Conservation (phyloP, 2,888 invertebrate species). For the Drosophila phalerata region DNA sequence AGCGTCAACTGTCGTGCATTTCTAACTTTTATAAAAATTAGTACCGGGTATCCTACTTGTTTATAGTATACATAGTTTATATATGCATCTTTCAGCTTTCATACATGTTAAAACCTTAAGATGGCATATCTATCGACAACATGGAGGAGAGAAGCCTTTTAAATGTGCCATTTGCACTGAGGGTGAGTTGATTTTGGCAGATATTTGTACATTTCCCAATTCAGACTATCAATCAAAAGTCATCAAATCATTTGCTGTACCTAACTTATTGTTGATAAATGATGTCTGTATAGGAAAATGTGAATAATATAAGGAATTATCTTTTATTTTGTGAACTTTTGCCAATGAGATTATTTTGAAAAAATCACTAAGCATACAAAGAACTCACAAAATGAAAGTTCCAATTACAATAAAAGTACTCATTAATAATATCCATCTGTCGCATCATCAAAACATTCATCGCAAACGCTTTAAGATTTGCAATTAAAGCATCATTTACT, state of each 20-base stretch:
- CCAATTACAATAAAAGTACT: constrained; percentile 25
- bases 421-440: constrained; percentile 54
- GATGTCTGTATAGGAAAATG: constrained; percentile 13
- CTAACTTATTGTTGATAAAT: background rate
- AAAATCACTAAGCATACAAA: background rate
- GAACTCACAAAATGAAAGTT: constrained; percentile 20
- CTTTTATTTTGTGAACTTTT: constrained; percentile 25
- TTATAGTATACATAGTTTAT: background rate
- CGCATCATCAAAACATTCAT: constrained; percentile 64
- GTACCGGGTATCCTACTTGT: background rate
- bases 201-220: constrained; percentile 10
- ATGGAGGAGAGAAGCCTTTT: constrained; percentile 75
- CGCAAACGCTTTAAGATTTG: constrained; percentile 55
- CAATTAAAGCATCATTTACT: constrained; percentile 36
- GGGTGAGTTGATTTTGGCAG: constrained; percentile 57
- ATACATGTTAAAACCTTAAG: constrained; percentile 72
- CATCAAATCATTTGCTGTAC: background rate
- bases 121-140: constrained; percentile 74
- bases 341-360: background rate
- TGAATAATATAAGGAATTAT: background rate
- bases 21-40: no score
- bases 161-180: constrained; percentile 72
- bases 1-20: no score
- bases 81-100: constrained; percentile 44
- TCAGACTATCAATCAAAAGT: constrained; percentile 8